Conservation (phyloP, 2,888 invertebrate species). For the Nephrotoma guestfalica region DNA sequence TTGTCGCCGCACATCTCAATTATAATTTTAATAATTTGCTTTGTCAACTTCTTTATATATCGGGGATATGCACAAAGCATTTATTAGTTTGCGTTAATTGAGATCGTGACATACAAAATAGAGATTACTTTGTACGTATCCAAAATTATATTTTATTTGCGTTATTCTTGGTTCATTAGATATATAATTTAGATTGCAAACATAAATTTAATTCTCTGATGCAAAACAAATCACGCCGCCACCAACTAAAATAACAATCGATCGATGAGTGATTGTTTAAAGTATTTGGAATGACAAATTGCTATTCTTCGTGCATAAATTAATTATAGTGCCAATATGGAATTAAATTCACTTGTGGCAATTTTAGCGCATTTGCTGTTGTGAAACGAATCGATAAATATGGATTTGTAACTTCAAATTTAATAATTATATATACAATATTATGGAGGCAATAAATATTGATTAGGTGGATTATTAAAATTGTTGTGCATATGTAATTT, state of each 20-base stretch:
- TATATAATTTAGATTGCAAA: not conserved
- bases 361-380: not conserved
- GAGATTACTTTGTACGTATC: too few relatives aligned
- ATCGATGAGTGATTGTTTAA: not conserved
- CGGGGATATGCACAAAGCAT: not conserved
- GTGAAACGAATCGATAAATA: not conserved
- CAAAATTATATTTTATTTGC: not conserved
- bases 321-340: not conserved
- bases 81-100: not conserved
- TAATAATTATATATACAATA: too few relatives aligned
- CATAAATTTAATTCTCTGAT: not conserved
- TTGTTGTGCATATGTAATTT: not conserved
- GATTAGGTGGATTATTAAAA: not conserved
- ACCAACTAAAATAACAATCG: not conserved
- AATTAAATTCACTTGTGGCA: not conserved
- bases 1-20: not conserved
- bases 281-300: not conserved
- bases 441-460: not conserved
- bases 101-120: not conserved
- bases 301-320: not conserved
- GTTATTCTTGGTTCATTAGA: not conserved
- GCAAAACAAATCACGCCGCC: not conserved
- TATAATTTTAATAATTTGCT: not conserved
- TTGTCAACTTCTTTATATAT: not conserved
- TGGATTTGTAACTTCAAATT: not conserved